phyloP scores from a whole-genome alignment of 2,797 vertebrate species.

The Bovichtus diacanthus region DNA sequence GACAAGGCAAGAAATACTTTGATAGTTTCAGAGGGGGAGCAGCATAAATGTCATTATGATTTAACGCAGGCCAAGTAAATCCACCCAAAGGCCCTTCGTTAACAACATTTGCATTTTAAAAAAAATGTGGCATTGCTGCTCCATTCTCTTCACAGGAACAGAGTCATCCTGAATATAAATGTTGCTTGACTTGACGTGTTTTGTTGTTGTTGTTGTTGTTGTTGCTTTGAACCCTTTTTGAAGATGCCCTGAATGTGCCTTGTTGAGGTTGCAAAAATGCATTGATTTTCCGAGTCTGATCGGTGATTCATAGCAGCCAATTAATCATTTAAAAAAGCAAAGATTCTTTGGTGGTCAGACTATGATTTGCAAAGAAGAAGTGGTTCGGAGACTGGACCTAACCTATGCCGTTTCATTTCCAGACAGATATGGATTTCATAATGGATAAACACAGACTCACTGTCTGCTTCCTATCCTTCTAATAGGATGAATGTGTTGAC shows the following conservation, averaged over 20 bases:
- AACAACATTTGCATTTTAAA: constrained; percentile 61
- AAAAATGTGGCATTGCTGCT: constrained; percentile 46
- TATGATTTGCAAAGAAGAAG: constrained; percentile 19
- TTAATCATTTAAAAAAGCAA: constrained; percentile 54
- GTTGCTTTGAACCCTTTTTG: constrained; percentile 5
- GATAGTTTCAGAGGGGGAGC: constrained; percentile 45
- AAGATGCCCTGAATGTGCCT: constrained; percentile 30
- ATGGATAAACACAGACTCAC: constrained; percentile 73
- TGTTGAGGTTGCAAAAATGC: not conserved
- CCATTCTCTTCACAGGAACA: constrained; percentile 6
- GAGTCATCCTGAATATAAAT: constrained; percentile 46
- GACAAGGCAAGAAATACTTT: constrained; percentile 44
- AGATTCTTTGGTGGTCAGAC: constrained; percentile 42
- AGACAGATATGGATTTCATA: constrained; percentile 77
- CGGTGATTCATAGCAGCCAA: constrained; percentile 46
- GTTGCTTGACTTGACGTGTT: not conserved
- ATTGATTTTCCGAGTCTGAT: constrained; percentile 36
- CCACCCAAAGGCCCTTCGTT: constrained; percentile 46
- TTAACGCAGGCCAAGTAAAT: constrained; percentile 57
- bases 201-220: not conserved
- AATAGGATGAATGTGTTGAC: constrained; percentile 72
- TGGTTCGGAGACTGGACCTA: constrained; percentile 32
- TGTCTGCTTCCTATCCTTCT: constrained; percentile 72
- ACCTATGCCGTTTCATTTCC: constrained; percentile 53
- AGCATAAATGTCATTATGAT: constrained; percentile 58